Conservation (phyloP, 2,888 invertebrate species). For the Amphipoea oculea region DNA sequence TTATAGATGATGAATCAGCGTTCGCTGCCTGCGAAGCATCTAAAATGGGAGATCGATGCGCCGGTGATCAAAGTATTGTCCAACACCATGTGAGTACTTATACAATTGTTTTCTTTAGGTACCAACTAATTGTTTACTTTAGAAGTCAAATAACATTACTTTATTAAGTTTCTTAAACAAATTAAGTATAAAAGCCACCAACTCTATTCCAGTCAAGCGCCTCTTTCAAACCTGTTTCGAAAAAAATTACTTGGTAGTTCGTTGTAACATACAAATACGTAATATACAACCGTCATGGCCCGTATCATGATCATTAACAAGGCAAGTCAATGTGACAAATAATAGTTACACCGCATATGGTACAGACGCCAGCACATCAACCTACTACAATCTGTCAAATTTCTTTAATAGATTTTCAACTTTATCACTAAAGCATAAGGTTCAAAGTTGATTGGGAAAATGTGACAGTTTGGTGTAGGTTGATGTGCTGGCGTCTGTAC, state of each 20-base stretch:
- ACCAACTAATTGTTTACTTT: not conserved
- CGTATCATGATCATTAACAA: not conserved
- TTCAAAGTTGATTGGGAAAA: no score
- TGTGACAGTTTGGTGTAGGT: no score
- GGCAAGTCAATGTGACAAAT: not conserved
- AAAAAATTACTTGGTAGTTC: not conserved
- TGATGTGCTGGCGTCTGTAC: no score
- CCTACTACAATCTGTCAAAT: no score
- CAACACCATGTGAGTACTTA: constrained; percentile 78
- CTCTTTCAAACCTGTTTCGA: not conserved
- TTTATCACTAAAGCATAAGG: no score
- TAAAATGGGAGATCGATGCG: constrained; percentile 71
- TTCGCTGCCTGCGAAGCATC: constrained; percentile 83
- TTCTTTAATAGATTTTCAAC: no score
- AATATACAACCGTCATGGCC: not conserved
- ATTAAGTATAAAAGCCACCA: not conserved
- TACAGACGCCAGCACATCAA: no score
- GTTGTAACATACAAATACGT: not conserved
- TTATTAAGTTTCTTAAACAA: not conserved
- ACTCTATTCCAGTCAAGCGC: not conserved
- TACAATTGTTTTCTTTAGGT: not conserved
- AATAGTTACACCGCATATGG: not conserved
- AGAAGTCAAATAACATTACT: not conserved
- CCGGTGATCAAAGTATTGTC: constrained; percentile 77
- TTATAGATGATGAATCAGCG: constrained; percentile 85